These are phyloP conservation scores for Psix sp. DNA, from an alignment of 1,140 invertebrate genomes.

Conservation along the genomic window DNA sequence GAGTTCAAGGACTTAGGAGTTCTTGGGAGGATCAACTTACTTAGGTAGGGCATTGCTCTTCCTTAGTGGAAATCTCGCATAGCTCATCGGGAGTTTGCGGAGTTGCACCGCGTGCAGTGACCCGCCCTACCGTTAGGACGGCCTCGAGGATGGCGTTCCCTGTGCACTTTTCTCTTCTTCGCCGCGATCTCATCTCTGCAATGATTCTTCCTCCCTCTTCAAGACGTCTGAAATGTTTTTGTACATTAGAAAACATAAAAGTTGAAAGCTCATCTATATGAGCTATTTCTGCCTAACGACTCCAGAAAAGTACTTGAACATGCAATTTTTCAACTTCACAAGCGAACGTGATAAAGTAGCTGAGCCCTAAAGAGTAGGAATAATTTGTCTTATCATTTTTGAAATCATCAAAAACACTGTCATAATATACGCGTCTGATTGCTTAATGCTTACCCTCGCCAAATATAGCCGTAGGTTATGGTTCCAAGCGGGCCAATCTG, in stretches of 20 bases:
- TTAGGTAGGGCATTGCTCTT: constrained; percentile 76
- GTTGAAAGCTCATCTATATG: constrained; percentile 38
- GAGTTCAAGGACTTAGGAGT: constrained; percentile 72
- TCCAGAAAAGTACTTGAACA: no score
- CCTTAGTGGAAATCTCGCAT: constrained; percentile 56
- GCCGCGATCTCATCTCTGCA: constrained; percentile 20
- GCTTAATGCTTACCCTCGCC: not conserved
- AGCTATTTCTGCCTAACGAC: no score
- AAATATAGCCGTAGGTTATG: constrained; percentile 55
- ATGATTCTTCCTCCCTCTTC: constrained; percentile 28
- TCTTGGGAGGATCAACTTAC: constrained; percentile 70
- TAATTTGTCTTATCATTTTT: no score
- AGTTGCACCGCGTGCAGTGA: constrained; percentile 76
- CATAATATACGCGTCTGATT: no score
- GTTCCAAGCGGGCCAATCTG: constrained; percentile 47
- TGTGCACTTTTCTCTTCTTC: constrained; percentile 47
- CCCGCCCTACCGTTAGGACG: constrained; percentile 78
- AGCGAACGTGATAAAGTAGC: no score
- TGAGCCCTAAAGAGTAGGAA: no score
- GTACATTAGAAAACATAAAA: constrained; percentile 62
- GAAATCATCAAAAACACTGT: no score
- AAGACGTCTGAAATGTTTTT: constrained; percentile 51
- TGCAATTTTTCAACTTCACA: no score
- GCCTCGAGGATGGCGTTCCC: constrained; percentile 72
- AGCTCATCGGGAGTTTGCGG: constrained; percentile 66